Evolutionary conservation across 2,797 vertebrate species (phyloP), one percentile per base, ranked within the genome.

Genomic region (Macropus fuliginosus): DNA sequence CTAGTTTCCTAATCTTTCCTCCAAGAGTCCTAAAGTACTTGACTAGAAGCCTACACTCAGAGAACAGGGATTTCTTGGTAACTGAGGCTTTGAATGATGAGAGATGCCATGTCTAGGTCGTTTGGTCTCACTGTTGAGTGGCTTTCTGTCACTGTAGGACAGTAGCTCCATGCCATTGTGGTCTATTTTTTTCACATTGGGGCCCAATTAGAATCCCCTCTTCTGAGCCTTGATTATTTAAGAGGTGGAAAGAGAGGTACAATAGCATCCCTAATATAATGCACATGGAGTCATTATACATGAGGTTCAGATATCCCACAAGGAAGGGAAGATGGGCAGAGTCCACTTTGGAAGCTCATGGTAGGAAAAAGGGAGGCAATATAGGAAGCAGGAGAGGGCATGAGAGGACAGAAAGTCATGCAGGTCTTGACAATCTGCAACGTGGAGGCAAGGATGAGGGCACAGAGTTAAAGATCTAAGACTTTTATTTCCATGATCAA

Each of bases 281-380:
- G 55, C 91, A 3, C 5, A 4, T 21, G 56, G n/a, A 89, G 74
- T 46, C 66, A 40, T 46, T 54, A 9, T 34, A 62, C n/a, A n/a
- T 40, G 11, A 0, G 55, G 14, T 91, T 31, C 0, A 3, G 18
- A 12, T 0, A 18, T 13, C 5, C 5, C 1, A 52, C 52, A 56
- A 31, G 27, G 24, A 27, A 18, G 40, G 55, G 27, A 16, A 21
- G 0, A 0, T 9, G 27, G 52, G 54, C 50, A 1, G 1, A 18
- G 18, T 5, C 40, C 31, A 52, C 0, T 16, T 40, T 40, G 54
- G n/a, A 91, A 28, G 9, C 2, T 24, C 28, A 87, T 94, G 74
- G 56, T 66, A 94, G 95, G 55, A 93, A 94, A 40, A n/a, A 91
- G 91, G 52, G 56, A 2, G 56, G 50, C 54, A 34, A 91, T 91